These are phyloP conservation scores for Gymnocypris eckloni DNA, from an alignment of 2,797 vertebrate genomes.

Conservation along the genomic window DNA sequence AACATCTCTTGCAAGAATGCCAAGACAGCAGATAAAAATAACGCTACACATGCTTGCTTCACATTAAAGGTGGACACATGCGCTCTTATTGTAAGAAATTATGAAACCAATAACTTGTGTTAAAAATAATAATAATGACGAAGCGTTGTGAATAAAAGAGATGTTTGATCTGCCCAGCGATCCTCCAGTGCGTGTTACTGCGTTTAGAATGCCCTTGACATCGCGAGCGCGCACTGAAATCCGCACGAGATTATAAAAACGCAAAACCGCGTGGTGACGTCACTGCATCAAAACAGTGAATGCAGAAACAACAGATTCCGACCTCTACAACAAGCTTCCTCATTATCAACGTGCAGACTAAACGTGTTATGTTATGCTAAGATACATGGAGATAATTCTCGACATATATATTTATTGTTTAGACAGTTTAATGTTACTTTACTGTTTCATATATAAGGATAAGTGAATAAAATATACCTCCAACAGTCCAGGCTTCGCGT, in stretches of 20 bases:
- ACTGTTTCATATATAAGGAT: neutral
- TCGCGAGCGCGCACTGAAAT: neutral
- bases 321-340: slow-evolving; percentile 4
- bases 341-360: neutral
- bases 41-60: neutral
- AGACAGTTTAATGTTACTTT: neutral
- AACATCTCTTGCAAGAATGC: neutral
- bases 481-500: neutral
- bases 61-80: neutral
- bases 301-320: slow-evolving; percentile 1
- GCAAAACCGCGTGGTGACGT: neutral
- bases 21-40: slow-evolving; percentile 31
- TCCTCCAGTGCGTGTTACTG: neutral
- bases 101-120: neutral
- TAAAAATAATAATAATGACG: neutral
- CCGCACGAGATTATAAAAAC: neutral
- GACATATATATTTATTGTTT: neutral
- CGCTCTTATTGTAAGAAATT: neutral
- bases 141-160: neutral
- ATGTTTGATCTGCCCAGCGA: neutral
- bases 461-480: slow-evolving; percentile 48
- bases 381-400: neutral
- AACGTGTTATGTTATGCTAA: neutral
- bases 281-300: slow-evolving; percentile 9
- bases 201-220: neutral